Evolutionary conservation across 2,797 vertebrate genomes (phyloP), one percentile per base, ranked within the genome.

Genomic region (Pseudotriccus pelzelni): DNA sequence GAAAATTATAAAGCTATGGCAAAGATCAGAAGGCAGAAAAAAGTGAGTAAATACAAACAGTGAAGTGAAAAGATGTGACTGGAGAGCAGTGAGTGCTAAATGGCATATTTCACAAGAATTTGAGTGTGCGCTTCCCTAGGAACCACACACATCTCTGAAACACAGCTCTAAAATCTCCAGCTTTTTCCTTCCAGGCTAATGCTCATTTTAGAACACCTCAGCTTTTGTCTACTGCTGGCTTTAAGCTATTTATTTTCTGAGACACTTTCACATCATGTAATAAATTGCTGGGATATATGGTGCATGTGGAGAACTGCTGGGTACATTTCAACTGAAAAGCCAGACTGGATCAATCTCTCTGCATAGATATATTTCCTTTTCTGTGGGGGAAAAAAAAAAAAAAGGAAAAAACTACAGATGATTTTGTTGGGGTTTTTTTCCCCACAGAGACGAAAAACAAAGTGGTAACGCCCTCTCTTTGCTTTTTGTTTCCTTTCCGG

Each of bases 241-340:
- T n/a, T 84, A 67, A 89, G 24, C 52, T 91, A 67, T 75, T 83
- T 87, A 75, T 90, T 95, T 95, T 90, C 91, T 79, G 83, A 94
- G 83, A 89, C 47, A 67, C 83, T 93, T 94, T 87, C 90, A 91
- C 53, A 77, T 95, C 34, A 17, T 77, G 44, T 79, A 89, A 77
- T 84, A 94, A 94, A 93, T 94, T 90, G 25, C 63, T 87, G 64
- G 55, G 82, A 24, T 94, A 86, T 89, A 62, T 56, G n/a, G 73
- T 67, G 47, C 66, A 63, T 79, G 36, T 28, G 66, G 76, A 66
- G 76, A 93, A 81, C 50, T 84, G 39, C 76, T 92, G 82, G 46
- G 64, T 82, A 50, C 53, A 74, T 89, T 96, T 96, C 52, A 84
- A 28, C 34, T 67, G 6, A 86, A 89, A 88, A 60, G 0, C 2